A percentile compares a stretch with the other conserved stretches of the same genome.
Evolutionary conservation across 1,140 invertebrate genomes (phyloP).

Genomic region (Elymnias hypermnestra): DNA sequence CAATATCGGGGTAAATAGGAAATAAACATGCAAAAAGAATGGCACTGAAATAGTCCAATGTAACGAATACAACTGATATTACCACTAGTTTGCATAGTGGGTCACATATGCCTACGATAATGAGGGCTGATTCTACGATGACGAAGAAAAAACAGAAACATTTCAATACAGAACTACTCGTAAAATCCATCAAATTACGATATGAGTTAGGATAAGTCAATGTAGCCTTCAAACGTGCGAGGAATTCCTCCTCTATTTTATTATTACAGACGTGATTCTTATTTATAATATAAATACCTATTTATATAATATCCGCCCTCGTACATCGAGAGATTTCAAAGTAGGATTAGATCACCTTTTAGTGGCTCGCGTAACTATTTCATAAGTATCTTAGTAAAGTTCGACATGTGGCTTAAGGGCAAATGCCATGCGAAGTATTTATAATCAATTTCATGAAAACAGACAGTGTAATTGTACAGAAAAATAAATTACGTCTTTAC

Average conservation of each 20-base stretch:
- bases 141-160: no score
- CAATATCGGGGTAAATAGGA: no score
- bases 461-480: no score
- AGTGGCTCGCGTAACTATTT: conserved; percentile 38
- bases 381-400: conserved; percentile 36
- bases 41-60: no score
- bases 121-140: no score
- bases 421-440: not conserved
- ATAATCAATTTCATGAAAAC: no score
- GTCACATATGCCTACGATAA: no score
- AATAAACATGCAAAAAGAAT: no score
- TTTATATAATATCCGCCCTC: conserved; percentile 25
- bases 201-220: conserved; percentile 55
- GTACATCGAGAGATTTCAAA: conserved; percentile 43
- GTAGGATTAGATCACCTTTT: conserved; percentile 58
- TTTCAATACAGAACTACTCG: not conserved
- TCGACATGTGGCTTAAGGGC: conserved; percentile 8
- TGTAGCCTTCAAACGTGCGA: conserved; percentile 57
- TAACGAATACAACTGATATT: no score
- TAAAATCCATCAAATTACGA: conserved; percentile 2
- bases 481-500: no score
- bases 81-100: no score
- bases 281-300: conserved; percentile 69
- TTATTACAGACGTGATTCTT: conserved; percentile 75
- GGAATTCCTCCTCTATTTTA: conserved; percentile 59